Evolutionary conservation across 2,113 vertebrate genomes (phyloP).

Genomic region (Indicator indicator): DNA sequence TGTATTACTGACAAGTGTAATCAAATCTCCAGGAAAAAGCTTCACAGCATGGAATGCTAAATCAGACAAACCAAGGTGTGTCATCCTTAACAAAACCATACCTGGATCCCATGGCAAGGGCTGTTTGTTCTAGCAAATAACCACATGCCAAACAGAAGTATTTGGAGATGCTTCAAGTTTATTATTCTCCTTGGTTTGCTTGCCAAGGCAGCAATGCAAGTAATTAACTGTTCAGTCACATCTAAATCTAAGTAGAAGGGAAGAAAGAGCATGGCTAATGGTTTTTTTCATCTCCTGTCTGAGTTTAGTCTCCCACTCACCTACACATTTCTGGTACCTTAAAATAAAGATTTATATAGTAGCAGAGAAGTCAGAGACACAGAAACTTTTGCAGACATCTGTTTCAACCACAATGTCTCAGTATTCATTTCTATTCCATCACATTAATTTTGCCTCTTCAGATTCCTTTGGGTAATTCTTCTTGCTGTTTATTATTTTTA

Average conservation of each 20-base stretch:
- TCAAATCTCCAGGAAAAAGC: neutral
- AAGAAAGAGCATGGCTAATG: neutral
- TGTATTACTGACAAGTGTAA: neutral
- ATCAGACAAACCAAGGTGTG: neutral
- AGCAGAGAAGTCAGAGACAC: neutral
- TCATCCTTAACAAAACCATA: neutral
- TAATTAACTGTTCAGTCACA: neutral
- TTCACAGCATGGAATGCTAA: neutral
- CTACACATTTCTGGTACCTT: neutral
- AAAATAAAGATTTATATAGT: neutral
- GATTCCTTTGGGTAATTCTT: neutral
- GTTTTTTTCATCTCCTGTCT: neutral
- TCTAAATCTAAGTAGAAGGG: neutral
- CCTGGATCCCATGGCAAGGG: neutral
- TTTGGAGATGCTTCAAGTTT: constrained; percentile 5
- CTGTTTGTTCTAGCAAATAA: neutral
- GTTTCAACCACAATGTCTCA: neutral
- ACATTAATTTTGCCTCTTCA: neutral
- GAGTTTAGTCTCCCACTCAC: neutral
- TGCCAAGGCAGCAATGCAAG: neutral
- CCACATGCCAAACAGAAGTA: neutral
- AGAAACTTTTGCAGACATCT: neutral
- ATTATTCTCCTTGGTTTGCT: neutral
- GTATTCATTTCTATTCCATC: neutral
- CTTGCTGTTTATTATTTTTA: no score